Evolutionary conservation across 2,113 vertebrate genomes (phyloP), one percentile per base, ranked within the genome.

Genomic region (Muntiacus muntjak): DNA sequence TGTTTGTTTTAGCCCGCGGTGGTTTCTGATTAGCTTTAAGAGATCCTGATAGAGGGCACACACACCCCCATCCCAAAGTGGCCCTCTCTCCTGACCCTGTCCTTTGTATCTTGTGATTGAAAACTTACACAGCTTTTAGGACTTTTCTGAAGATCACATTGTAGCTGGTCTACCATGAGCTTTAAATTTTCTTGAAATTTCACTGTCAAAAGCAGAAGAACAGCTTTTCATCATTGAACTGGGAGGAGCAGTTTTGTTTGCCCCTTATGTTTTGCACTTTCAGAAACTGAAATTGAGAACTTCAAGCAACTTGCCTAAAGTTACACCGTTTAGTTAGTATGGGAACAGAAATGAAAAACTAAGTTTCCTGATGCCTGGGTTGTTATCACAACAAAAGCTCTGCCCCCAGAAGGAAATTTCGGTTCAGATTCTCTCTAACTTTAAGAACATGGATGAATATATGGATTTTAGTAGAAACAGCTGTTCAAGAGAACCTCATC

Each of bases 261-360:
- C 78, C 21, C 14, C 74, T 97, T 89, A 50, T 15, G 60, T 93
- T 95, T 76, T 76, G 67, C n/a, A 87, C 25, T 74, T 89, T 94
- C 82, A 23, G 89, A 98, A 97, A 98, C 82, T 26, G 79, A 97
- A 94, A 94, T 88, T 36, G 45, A 97, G 93, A 95, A 33, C 12
- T 3, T 54, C 60, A 64, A 50, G 33, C 13, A 23, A 86, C 60
- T 81, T 86, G 96, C 91, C 58, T 84, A 21, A 87, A 89, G 85
- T 95, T 85, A 57, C 57, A 64, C 15, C 23, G 14, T 84, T 91
- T 79, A 64, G 60, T 92, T 87, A 57, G 60, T 88, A 8, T 9
- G 3, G 82, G 52, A 82, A 93, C 83, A 93, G 84, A 91, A 90
- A 87, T 14, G 67, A 87, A 94, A 94, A 89, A 33, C 54, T 60